phyloP scores from a whole-genome alignment of 2,888 invertebrate genomes.

The Drepana falcataria region DNA sequence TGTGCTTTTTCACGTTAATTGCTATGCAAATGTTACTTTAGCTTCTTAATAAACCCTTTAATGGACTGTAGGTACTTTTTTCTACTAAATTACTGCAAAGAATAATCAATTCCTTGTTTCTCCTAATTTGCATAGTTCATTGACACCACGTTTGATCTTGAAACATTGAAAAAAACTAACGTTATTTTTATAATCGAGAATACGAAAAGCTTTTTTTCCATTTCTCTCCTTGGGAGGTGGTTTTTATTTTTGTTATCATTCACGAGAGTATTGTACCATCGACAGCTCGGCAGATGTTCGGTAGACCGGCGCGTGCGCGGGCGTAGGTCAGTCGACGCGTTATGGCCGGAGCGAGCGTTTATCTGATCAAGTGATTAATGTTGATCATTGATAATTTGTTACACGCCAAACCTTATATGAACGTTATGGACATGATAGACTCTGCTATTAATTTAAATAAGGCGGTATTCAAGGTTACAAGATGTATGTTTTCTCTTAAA shows the following conservation, averaged over 20 bases:
- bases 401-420: not conserved
- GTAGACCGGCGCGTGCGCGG: slow-evolving; percentile 41
- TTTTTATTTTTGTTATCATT: slow-evolving; percentile 73
- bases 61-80: no score
- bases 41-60: no score
- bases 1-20: no score
- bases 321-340: slow-evolving; percentile 56
- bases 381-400: slow-evolving; percentile 9
- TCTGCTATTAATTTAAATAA: no score
- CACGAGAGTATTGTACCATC: slow-evolving; percentile 47
- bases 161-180: slow-evolving; percentile 11
- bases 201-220: slow-evolving; percentile 30
- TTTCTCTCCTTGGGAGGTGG: slow-evolving; percentile 55
- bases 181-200: slow-evolving; percentile 18
- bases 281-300: slow-evolving; percentile 46
- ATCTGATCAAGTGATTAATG: slow-evolving; percentile 34
- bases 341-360: slow-evolving; percentile 54
- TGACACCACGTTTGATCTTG: slow-evolving; percentile 30
- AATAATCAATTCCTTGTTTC: slow-evolving; percentile 2
- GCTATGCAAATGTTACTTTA: no score
- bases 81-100: no score
- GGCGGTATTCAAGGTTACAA: no score
- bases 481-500: no score
- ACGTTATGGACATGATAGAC: no score
- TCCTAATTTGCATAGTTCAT: slow-evolving; percentile 18